Evolutionary conservation across 1,140 invertebrate genomes (phyloP), one percentile per base, ranked within the genome.

Genomic region (Trichoplusia ni): DNA sequence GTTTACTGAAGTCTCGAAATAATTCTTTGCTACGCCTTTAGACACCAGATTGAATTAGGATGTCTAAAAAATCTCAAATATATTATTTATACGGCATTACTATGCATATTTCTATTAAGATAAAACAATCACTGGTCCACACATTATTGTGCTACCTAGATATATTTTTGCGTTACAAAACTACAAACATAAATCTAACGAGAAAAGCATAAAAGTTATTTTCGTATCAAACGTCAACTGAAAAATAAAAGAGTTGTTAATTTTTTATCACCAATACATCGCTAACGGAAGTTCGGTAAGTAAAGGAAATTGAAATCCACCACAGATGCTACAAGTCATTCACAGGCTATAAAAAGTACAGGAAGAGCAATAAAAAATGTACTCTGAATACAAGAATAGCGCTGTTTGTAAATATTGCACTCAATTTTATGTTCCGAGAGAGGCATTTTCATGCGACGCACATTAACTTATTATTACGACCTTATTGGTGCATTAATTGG

Each of bases 281-380:
- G 70, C 71, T 78, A 79, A 81, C 84, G 83, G 81, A 88, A 86
- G 82, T 82, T 73, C 65, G 71, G 81, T 81, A 75, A 82, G 82
- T 80, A 76, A 80, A 83, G 82, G 85, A 85, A 86, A 86, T 86
- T 79, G 84, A 82, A 81, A 86, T 86, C 80, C 76, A 84, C 83
- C 79, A 77, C 82, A 85, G 84, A 86, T 83, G 84, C 80, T 79
- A 33, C 71, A 46, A 85, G 77, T 89, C 86, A 85, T 82, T 85
- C 74, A 79, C 82, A 77, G 64, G 64, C 75, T 68, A 77, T 86
- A 81, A 89, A 86, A 84, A 81, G 71, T 72, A 67, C 65, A 53
- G 72, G 81, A 83, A 84, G 77, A 80, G 79, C 81, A 82, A 82
- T 82, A 86, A 82, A 85, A 81, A 81, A 72, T 82, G 72, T 67